Evolutionary conservation across 2,797 vertebrate genomes (phyloP).

Genomic region (Novumbra hubbsi): DNA sequence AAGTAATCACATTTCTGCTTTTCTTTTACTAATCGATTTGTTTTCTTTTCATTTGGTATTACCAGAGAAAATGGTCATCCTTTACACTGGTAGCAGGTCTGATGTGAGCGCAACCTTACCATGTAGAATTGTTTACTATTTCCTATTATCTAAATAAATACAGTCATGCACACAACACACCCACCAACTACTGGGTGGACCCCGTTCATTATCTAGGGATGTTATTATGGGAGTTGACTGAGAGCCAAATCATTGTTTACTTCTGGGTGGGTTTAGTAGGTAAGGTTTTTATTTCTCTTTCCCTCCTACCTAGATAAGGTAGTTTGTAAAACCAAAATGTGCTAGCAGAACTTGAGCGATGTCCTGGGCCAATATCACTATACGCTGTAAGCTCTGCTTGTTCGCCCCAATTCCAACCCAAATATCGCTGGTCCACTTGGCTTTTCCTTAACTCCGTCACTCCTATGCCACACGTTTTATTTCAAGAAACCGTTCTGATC

Average conservation of each 20-base stretch:
- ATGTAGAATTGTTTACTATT: background rate
- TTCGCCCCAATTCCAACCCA: background rate
- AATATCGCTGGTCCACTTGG: background rate
- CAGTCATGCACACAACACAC: background rate
- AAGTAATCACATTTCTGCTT: constrained; percentile 34
- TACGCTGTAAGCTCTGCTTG: background rate
- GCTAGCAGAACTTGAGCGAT: background rate
- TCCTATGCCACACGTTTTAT: too few relatives aligned
- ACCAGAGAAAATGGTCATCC: background rate
- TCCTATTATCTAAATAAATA: background rate
- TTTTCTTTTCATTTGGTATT: background rate
- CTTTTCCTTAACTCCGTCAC: background rate
- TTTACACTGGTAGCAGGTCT: background rate
- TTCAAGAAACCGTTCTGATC: too few relatives aligned
- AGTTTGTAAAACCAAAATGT: too few relatives aligned
- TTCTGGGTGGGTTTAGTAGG: background rate
- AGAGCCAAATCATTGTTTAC: constrained; percentile 49
- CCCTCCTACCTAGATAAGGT: background rate
- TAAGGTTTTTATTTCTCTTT: background rate
- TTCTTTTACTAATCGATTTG: background rate
- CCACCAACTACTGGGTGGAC: constrained; percentile 46
- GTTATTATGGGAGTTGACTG: constrained; percentile 40
- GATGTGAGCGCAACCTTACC: background rate
- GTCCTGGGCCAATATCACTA: background rate
- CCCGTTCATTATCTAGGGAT: constrained; percentile 40